Percentiles rank a stretch among this genome's conserved stretches.
Conservation (phyloP, 2,888 invertebrate genomes). For the Alitta virens region DNA sequence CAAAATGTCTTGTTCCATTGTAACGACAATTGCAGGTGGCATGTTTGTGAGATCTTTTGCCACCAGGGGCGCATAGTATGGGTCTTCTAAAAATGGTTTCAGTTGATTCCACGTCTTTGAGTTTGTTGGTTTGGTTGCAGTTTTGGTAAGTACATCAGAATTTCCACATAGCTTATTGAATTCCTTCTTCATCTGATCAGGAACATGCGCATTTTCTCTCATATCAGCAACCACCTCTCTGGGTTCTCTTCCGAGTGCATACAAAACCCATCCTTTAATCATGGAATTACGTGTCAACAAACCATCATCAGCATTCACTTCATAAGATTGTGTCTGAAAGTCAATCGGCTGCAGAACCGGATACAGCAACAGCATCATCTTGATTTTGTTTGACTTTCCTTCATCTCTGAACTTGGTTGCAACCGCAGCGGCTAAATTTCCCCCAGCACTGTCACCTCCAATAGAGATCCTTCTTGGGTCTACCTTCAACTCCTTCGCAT, state of each 20-base stretch:
- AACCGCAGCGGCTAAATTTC: constrained; percentile 15
- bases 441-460: constrained; percentile 21
- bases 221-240: neutral
- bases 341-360: constrained; percentile 14
- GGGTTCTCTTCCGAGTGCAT: neutral
- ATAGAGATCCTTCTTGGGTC: constrained; percentile 12
- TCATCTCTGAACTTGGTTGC: neutral
- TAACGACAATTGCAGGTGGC: constrained; percentile 38
- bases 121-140: neutral
- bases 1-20: constrained; percentile 39
- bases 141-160: neutral
- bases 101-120: neutral
- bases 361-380: constrained; percentile 8
- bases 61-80: constrained; percentile 43
- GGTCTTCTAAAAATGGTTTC: constrained; percentile 24
- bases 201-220: constrained; percentile 3
- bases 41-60: constrained; percentile 30
- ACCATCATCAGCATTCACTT: neutral
- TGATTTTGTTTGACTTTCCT: neutral
- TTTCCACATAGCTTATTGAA: neutral
- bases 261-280: constrained; percentile 8
- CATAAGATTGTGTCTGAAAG: constrained; percentile 14
- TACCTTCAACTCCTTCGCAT: constrained; percentile 5
- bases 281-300: constrained; percentile 2
- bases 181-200: neutral